Base-by-base conservation (phyloP, 2,888 invertebrate species). In the Apoderus coryli region DNA sequence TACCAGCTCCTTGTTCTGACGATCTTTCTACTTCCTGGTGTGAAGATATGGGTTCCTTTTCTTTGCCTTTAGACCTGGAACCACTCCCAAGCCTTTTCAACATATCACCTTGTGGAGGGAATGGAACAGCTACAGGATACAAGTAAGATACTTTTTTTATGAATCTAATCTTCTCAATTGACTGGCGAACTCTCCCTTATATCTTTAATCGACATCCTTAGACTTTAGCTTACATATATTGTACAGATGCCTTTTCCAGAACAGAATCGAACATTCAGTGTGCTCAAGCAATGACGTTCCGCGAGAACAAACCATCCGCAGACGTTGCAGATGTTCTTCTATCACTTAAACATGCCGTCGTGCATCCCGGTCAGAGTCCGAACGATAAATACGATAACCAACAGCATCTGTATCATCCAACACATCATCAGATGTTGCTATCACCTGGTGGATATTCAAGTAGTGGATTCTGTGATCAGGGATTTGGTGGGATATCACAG, bases 281-380 rank as follows among this genome's bases (percentile, higher is more conserved):
- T 25, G 48, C 47, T 37, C 34, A 39, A 10, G 36, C 46, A 22
- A 29, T 52, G 26, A 37, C 44, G 28, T 43, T 45, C 24, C 45
- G 44, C 16, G 48, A 50, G 13, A 42, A 44, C 32, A 47, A 50
- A 33, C 49, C 46, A 6, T 33, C 44, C 2, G 39, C 46, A 5
- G 84, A 84, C 48, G 77, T 85, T 46, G 84, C 86, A n/a, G 86
- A 88, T 59, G 86, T 86, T 39, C 67, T 89, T 25, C 65, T 88
- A 48, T 84, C 85, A 0, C 61, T 88, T 45, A 88, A 88, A 54
- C 84, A 86, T 54, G 82, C 85, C 24, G 82, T 86, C 34, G 80
- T 85, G 22, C 84, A 84, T 56, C 79, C 84, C 7, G 77, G 74
- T 42, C 65, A 63, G 32, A 44, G 38, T 27, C 38, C 44, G n/a